Base-by-base conservation (phyloP, 2,113 vertebrate species). In the Eudyptes chrysolophus region DNA sequence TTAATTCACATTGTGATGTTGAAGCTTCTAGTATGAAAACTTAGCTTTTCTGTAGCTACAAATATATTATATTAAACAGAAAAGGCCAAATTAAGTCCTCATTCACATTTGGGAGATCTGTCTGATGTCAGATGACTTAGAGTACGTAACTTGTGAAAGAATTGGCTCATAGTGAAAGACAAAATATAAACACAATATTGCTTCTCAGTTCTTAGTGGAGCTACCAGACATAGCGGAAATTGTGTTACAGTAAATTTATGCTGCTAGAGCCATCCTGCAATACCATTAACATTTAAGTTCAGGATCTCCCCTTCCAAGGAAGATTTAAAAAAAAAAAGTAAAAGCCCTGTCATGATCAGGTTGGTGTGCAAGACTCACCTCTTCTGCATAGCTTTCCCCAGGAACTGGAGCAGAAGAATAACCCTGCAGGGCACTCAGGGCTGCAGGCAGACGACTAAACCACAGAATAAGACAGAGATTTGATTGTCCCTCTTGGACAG, bases 381-480 rank as follows among this genome's bases (percentile, higher is more conserved):
- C 74, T 85, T 87, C 89, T 74, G 42, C 51, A 71, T n/a, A 87
- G 51, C 71, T 83, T 95, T 90, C n/a, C 36, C 36, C 21, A 58
- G 95, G 78, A 95, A 94, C 54, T 96, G 85, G 96, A 97, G 96
- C 94, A 93, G 94, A 96, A 97, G 83, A 92, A 93, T 80, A 94
- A 83, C 84, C 96, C 94, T 83, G 70, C 72, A 78, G 94, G 72
- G 78, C 0, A 7, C 96, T 74, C 84, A 71, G 76, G 87, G 94
- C 79, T 96, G 65, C 81, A 96, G 57, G 26, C 66, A 89, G 82
- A 48, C 2, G 20, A 66, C 79, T 72, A 87, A 71, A 89, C 26
- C 86, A 40, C 48, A 40, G 87, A 89, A 25, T 32, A 62, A 72
- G 70, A 62, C 85, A 85, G 87, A 87, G 88, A 54, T 66, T 70